A percentile compares a stretch with the other conserved stretches of the same genome.
phyloP scores from a whole-genome alignment of 2,888 invertebrate genomes.

The Scaptomyza parva region DNA sequence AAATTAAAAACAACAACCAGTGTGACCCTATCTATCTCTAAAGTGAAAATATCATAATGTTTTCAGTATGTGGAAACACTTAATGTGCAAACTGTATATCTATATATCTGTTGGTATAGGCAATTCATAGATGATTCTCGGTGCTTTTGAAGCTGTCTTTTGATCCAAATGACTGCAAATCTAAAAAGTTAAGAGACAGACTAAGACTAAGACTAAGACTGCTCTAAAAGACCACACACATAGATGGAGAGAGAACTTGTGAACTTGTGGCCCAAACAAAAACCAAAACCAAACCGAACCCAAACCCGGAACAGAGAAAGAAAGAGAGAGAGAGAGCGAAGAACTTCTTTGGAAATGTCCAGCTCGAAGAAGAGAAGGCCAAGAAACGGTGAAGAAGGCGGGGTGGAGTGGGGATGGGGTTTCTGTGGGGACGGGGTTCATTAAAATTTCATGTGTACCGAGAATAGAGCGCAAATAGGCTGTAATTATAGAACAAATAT shows the following conservation, averaged over 20 bases:
- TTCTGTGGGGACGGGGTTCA: slow-evolving; percentile 49
- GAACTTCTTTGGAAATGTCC: slow-evolving; percentile 54
- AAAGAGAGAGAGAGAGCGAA: neutral
- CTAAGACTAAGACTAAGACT: no score
- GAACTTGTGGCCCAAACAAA: slow-evolving; percentile 4
- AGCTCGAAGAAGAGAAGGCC: slow-evolving; percentile 7
- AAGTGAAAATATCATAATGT: no score
- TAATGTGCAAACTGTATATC: no score
- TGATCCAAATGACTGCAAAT: slow-evolving; percentile 63
- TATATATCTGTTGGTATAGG: neutral
- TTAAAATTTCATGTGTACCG: slow-evolving; percentile 70
- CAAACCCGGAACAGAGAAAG: slow-evolving; percentile 2
- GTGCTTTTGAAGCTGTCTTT: slow-evolving; percentile 30
- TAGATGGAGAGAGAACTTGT: neutral
- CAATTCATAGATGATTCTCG: slow-evolving; percentile 15
- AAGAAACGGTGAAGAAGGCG: neutral
- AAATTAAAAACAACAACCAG: no score
- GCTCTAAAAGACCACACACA: slow-evolving; percentile 52
- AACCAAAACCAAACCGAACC: slow-evolving; percentile 2
- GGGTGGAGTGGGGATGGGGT: neutral
- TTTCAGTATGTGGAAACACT: no score
- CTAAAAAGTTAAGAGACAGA: slow-evolving; percentile 42
- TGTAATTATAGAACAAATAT: slow-evolving; percentile 73
- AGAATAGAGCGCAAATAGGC: slow-evolving; percentile 73
- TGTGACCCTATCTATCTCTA: no score